phyloP scores from a whole-genome alignment of 2,888 invertebrate genomes.

The Esperia sulphurella region DNA sequence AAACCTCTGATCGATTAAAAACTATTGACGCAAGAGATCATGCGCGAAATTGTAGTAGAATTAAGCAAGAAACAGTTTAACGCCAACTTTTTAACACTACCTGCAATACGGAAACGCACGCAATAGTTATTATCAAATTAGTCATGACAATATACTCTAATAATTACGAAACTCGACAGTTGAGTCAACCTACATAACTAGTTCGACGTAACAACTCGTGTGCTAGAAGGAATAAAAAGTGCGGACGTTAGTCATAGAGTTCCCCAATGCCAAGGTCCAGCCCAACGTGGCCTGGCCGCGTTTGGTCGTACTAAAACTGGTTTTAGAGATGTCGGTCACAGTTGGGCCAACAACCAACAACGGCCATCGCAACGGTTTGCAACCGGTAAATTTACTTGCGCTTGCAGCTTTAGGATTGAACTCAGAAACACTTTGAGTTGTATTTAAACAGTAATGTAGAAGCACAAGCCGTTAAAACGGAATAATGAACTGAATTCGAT shows the following conservation, averaged over 20 bases:
- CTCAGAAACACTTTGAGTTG: neutral
- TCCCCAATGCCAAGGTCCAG: conserved; percentile 70
- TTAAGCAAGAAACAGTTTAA: conserved; percentile 17
- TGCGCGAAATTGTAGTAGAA: conserved; percentile 17
- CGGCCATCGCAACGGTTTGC: conserved; percentile 17
- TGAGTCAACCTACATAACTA: neutral
- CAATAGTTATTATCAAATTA: conserved; percentile 1
- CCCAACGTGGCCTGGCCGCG: conserved; percentile 21
- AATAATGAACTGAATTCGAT: neutral
- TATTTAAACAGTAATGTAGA: conserved; percentile 2
- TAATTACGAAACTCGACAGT: neutral
- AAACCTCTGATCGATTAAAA: conserved; percentile 4
- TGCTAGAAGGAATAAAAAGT: conserved; percentile 23
- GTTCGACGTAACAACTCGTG: neutral
- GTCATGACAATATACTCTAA: neutral
- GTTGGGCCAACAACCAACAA: conserved; percentile 11
- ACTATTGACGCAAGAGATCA: conserved; percentile 19
- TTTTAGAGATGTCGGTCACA: conserved; percentile 46
- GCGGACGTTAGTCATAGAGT: conserved; percentile 51
- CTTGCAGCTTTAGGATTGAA: neutral
- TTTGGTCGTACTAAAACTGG: conserved; percentile 49
- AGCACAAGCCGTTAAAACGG: conserved; percentile 6
- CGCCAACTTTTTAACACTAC: conserved; percentile 12
- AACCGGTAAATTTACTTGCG: conserved; percentile 31
- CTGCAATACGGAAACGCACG: conserved; percentile 6